phyloP scores from a whole-genome alignment of 2,113 vertebrate genomes.

The Chamaea fasciata region DNA sequence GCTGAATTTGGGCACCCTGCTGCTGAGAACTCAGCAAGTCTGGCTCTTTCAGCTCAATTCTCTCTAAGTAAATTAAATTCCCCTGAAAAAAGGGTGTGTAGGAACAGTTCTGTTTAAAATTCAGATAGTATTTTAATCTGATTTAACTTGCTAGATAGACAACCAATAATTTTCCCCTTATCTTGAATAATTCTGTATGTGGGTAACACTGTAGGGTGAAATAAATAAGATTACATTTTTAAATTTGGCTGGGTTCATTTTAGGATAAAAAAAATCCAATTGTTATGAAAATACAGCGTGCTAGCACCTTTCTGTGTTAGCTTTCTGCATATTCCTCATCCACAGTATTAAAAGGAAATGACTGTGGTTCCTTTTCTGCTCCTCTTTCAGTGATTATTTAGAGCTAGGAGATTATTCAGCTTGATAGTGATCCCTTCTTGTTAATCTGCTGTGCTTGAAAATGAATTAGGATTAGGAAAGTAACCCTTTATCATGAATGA shows the following conservation, averaged over 20 bases:
- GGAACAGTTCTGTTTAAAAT: conserved; percentile 56
- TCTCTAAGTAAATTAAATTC: conserved; percentile 5
- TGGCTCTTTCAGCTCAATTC: background rate
- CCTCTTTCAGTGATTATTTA: background rate
- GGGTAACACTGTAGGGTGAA: conserved; percentile 10
- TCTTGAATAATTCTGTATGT: conserved; percentile 1
- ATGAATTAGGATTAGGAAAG: conserved; percentile 27
- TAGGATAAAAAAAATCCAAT: background rate
- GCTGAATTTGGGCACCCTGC: rapidly evolving
- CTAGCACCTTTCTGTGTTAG: background rate
- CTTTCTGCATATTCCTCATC: background rate
- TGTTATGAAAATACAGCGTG: background rate
- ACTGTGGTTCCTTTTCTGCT: background rate
- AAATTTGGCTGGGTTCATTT: conserved; percentile 11
- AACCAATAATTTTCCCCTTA: conserved; percentile 49
- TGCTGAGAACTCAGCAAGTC: background rate
- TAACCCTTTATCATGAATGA: background rate
- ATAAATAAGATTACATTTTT: conserved; percentile 17
- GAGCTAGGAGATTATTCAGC: background rate
- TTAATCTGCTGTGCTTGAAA: conserved; percentile 12
- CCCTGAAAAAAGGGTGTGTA: conserved; percentile 17
- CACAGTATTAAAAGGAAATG: background rate
- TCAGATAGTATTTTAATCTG: conserved; percentile 35
- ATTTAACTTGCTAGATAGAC: conserved; percentile 34
- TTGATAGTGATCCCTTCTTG: conserved; percentile 4